Evolutionary conservation across 2,797 vertebrate genomes (phyloP), one percentile per base, ranked within the genome.

Genomic region (Onychomys arenicola): DNA sequence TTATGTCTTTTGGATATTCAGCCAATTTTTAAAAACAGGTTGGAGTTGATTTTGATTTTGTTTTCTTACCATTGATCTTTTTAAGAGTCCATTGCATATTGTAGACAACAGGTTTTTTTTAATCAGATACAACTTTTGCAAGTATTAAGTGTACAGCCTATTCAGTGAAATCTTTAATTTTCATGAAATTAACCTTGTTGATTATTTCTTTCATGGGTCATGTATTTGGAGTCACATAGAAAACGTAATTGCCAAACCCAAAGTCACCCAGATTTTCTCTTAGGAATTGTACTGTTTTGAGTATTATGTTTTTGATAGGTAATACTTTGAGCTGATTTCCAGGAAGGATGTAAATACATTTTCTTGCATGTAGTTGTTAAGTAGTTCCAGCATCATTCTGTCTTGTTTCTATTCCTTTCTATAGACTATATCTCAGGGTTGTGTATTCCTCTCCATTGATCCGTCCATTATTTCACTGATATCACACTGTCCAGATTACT

Each of bases 101-200:
- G 6, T 37, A 5, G 32, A 6, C 23, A 14, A 67, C 34, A 67
- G 34, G 40, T n/a, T n/a, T n/a, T 55, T 6, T 65, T 82, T 59
- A 59, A 73, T 46, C 12, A 34, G 40, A 82, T 57, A 32, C 21
- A 6, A 11, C 27, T 52, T 52, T 52, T 37, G 14, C 59, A 67
- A 21, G 34, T 37, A 19, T 40, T 65, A 21, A 23, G 23, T 90
- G 32, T 76, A 59, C 37, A 84, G 61, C 40, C 29, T 34, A 65
- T 55, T n/a, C n/a, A n/a, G n/a, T n/a, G 43, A 81, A 73, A 73
- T 13, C n/a, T 93, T 95, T 78, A 12, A 67, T 83, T 86, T 93
- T 78, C 76, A 85, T 65, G 1, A 94, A 94, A 32, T 82, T 55
- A 13, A 81, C 25, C 40, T 93, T 87, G 80, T 67, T 77, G 83